Evolutionary conservation across 2,113 vertebrate genomes (phyloP).

Genomic region (Aptenodytes patagonicus): DNA sequence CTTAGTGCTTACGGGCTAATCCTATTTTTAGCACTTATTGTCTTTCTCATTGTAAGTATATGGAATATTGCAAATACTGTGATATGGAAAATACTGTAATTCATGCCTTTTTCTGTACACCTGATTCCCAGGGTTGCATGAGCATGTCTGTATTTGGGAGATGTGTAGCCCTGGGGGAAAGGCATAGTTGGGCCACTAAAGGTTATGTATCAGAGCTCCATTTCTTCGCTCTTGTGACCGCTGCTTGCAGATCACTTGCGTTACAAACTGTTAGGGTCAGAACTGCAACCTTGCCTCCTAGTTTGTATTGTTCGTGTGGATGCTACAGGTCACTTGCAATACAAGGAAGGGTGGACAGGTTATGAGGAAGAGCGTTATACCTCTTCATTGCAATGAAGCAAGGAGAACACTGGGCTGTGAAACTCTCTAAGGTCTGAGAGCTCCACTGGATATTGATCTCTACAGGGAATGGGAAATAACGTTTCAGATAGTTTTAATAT

Average conservation of each 20-base stretch:
- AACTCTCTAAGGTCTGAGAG: background rate
- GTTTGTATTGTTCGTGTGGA: accelerated
- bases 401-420: background rate
- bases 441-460: background rate
- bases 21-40: background rate
- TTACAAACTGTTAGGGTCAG: background rate
- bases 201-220: background rate
- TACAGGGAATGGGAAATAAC: background rate
- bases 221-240: accelerated
- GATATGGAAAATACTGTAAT: background rate
- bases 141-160: background rate
- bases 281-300: background rate
- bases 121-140: accelerated
- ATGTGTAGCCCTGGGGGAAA: background rate
- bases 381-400: background rate
- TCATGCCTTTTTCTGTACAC: accelerated
- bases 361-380: accelerated
- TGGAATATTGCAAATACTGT: background rate
- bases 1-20: background rate
- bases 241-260: accelerated
- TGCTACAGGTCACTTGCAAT: background rate
- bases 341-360: background rate
- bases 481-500: background rate
- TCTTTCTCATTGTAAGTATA: background rate
- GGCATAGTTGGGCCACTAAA: background rate